Base-by-base conservation (phyloP, 1,140 invertebrate genomes). In the Contarinia nasturtii region DNA sequence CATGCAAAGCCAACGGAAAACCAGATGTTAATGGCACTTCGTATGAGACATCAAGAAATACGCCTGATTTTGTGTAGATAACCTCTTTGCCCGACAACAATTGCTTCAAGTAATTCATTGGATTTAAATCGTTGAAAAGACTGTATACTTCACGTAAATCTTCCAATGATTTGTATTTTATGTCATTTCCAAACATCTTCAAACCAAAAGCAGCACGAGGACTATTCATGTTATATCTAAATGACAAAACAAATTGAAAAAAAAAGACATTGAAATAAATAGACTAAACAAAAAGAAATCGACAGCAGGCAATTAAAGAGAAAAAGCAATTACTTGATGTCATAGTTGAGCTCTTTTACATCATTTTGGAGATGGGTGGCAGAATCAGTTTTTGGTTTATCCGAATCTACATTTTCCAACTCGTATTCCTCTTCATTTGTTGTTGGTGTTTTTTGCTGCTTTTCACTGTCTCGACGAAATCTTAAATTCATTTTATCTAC, bases 41-140 rank as follows among this genome's bases (percentile, higher is more conserved):
- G 55, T 89, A 86, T 8, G 79, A 81, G 3, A 78, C 82, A 62
- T 94, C 89, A 21, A 92, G 61, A 56, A 94, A 81, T 60, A 89
- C 76, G 0, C 76, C 73, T 1, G 80, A 79, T 60, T 85, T 83
- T 54, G 81, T 79, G 55, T 81, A 85, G 36, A 74, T 77, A 15
- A 86, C 75, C 68, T 85, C 81, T 71, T 79, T 76, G 47, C 81
- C 81, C 11, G 81, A 83, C 1, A 86, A 60, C 45, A 87, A 72
- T 45, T 78, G 72, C 50, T 77, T 70, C 1, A 84, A 67, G 53
- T 78, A 74, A 44, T 74, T 58, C 53, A 79, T 69, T 0, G 81
- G 79, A 61, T 82, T 76, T 3, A 86, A 54, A 38, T 67, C 64
- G n/a, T 70, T 60, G 7, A 80, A 54, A 2, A 74, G 65, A 11